Conservation (phyloP, 2,888 invertebrate genomes). For the Cheilosia variabilis region DNA sequence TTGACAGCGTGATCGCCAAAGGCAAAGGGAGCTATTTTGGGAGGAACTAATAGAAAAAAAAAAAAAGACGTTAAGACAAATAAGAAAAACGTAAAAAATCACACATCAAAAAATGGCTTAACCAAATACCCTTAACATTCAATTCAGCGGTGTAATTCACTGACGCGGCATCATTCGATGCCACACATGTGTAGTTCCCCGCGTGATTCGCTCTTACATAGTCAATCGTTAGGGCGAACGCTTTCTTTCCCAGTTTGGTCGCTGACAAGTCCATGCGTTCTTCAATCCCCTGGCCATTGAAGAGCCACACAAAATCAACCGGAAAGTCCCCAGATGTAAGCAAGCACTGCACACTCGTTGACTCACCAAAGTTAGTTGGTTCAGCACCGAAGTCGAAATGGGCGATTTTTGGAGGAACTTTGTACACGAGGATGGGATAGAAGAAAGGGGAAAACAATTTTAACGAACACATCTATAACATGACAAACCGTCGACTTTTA, state of each 20-base stretch:
- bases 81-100: conserved; percentile 21
- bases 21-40: conserved; percentile 89
- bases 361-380: conserved; percentile 87
- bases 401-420: conserved; percentile 90
- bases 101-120: conserved; percentile 10
- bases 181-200: conserved; percentile 89
- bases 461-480: conserved; percentile 20
- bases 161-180: conserved; percentile 87
- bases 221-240: conserved; percentile 88
- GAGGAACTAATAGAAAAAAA: conserved; percentile 85
- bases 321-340: conserved; percentile 87
- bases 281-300: conserved; percentile 84
- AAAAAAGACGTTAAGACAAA: neutral
- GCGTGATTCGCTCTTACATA: conserved; percentile 88
- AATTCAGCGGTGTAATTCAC: conserved; percentile 86
- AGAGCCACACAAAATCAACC: conserved; percentile 88
- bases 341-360: conserved; percentile 86
- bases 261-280: conserved; percentile 85
- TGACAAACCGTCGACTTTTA: conserved; percentile 88
- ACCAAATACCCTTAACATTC: conserved; percentile 85
- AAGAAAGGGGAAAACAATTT: conserved; percentile 44
- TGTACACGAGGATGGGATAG: conserved; percentile 26
- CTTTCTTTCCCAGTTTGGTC: conserved; percentile 85
- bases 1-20: conserved; percentile 89
- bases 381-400: conserved; percentile 89